phyloP scores from a whole-genome alignment of 2,888 invertebrate species.

The Drosophila hawaiiensis region DNA sequence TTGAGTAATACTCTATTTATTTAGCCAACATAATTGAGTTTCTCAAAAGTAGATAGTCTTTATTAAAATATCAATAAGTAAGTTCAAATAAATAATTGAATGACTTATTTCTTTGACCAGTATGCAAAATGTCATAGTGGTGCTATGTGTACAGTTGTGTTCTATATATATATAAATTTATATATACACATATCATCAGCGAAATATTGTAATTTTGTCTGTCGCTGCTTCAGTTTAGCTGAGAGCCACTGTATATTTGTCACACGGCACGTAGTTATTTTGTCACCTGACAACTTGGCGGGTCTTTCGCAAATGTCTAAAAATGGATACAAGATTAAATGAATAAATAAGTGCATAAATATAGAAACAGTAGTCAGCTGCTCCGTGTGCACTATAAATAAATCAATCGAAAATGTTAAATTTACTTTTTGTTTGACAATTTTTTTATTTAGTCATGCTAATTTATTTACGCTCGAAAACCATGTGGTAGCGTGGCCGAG shows the following conservation, averaged over 20 bases:
- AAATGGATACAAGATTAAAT: not conserved
- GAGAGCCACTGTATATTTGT: too few relatives aligned
- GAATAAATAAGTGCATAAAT: not conserved
- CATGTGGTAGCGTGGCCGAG: slow-evolving; percentile 84
- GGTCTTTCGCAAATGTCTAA: not conserved
- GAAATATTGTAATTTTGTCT: not conserved
- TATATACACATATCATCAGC: not conserved
- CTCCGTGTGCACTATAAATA: not conserved
- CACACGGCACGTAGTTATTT: not conserved
- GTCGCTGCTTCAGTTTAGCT: too few relatives aligned
- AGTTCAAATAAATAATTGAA: not conserved
- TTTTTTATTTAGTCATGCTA: not conserved
- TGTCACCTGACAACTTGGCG: not conserved
- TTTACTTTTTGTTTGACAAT: not conserved
- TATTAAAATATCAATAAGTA: not conserved
- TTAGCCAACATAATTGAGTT: not conserved
- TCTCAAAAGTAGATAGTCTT: not conserved
- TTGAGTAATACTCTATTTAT: not conserved
- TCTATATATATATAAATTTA: too few relatives aligned
- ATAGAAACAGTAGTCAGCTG: not conserved
- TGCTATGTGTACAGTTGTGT: not conserved
- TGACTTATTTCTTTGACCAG: not conserved
- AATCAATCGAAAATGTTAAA: not conserved
- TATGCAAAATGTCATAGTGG: not conserved
- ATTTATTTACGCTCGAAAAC: accelerated